A percentile compares a stretch with the other conserved stretches of the same genome.
Evolutionary conservation across 2,888 invertebrate genomes (phyloP).

Genomic region (Pimpla rufipes): DNA sequence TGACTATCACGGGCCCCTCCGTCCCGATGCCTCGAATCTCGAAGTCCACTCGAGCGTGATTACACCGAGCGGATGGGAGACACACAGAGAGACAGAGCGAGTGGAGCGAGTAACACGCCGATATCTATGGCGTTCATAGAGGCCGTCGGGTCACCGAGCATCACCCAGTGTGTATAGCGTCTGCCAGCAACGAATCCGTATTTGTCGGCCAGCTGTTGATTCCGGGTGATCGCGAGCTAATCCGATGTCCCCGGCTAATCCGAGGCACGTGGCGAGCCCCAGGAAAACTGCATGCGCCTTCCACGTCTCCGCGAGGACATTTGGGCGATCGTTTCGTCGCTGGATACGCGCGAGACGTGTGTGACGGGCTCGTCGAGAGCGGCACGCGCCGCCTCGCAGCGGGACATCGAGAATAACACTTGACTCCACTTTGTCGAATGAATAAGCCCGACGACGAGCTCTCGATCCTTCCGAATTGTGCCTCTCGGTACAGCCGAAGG

Average conservation of each 20-base stretch:
- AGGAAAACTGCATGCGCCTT: constrained; percentile 14
- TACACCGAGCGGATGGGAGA: constrained; percentile 47
- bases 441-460: constrained; percentile 38
- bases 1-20: constrained; percentile 53
- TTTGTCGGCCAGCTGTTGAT: constrained; percentile 65
- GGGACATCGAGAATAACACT: constrained; percentile 78
- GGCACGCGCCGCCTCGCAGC: constrained; percentile 68
- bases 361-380: constrained; percentile 46
- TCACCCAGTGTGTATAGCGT: neutral
- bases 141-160: constrained; percentile 22
- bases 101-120: neutral
- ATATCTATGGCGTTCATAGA: constrained; percentile 6
- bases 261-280: constrained; percentile 58
- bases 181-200: constrained; percentile 54
- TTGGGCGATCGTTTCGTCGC: constrained; percentile 32
- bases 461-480: constrained; percentile 28
- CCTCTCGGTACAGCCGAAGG: neutral
- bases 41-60: constrained; percentile 68
- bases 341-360: constrained; percentile 21
- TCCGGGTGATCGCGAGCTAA: constrained; percentile 75
- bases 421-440: constrained; percentile 78
- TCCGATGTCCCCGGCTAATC: constrained; percentile 66
- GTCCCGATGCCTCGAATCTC: constrained; percentile 50
- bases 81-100: too few relatives aligned
- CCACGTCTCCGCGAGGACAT: constrained; percentile 8